Evolutionary conservation across 2,888 invertebrate genomes (phyloP), one percentile per base, ranked within the genome.

Genomic region (Lypha dubia): DNA sequence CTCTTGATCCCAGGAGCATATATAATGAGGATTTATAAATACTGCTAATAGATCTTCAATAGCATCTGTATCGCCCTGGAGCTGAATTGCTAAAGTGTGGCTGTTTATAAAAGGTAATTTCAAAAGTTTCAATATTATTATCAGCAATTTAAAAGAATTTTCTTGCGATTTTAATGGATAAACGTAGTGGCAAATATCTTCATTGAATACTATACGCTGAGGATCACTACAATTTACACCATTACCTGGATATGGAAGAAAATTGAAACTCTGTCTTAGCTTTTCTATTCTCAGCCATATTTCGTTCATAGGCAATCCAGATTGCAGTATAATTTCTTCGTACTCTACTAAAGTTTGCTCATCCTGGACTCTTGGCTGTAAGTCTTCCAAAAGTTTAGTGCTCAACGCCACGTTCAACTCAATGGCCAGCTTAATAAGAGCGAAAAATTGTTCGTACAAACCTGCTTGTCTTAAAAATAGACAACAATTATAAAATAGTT

Each of bases 221-320:
- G 95, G 93, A 93, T 95, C 95, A 88, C 93, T 93, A 89, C 94
- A 93, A 35, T 93, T 88, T 46, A 91, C 89, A 56, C 92, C 92
- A 38, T 62, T 77, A 6, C 90, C 91, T 22, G 92, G 93, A 76
- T 89, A 91, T 1, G 95, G 94, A 46, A 95, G 93, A 94, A 95
- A 96, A 91, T 95, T 95, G 88, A 94, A 95, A 20, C 94, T 94
- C 88, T 95, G 95, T n/a, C 96, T 93, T 74, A 96, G 92, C 13
- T 95, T 94, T 92, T 96, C 96, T 81, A 95, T 94, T 83, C 96
- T 94, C 87, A 95, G 92, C 97, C 96, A 97, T 86, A 96, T 93
- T 87, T 95, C 95, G 89, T 94, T 94, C 89, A 95, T 92, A 32
- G 96, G 96, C 89, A 97, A 92, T 67, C 95, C 94, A 67, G 94